Evolutionary conservation across 2,797 vertebrate genomes (phyloP).

Genomic region (Enteromius radiatus): DNA sequence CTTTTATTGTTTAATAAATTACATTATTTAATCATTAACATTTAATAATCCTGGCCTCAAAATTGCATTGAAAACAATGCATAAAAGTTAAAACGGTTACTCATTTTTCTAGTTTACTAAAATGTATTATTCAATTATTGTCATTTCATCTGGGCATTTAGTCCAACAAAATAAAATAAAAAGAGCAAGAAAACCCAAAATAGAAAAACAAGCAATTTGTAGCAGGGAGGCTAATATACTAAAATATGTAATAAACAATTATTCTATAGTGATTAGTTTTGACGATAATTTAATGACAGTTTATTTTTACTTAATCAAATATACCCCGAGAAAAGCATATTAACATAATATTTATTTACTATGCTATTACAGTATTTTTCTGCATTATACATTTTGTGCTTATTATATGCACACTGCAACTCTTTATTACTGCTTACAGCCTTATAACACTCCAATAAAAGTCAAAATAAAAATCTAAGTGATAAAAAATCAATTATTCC

Average conservation of each 20-base stretch:
- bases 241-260: neutral
- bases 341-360: neutral
- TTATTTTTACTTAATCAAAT: neutral
- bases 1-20: neutral
- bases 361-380: neutral
- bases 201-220: neutral
- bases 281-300: neutral
- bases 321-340: neutral
- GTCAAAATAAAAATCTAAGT: neutral
- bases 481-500: neutral
- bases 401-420: constrained; percentile 2
- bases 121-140: neutral
- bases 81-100: neutral
- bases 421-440: neutral
- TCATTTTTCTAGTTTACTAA: neutral
- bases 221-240: neutral
- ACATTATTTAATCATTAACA: neutral
- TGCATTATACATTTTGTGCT: neutral
- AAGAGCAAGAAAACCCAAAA: too few relatives aligned
- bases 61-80: neutral
- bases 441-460: neutral
- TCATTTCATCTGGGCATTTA: neutral
- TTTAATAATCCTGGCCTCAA: neutral
- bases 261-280: neutral
- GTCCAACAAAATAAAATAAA: too few relatives aligned